Evolutionary conservation across 2,888 invertebrate genomes (phyloP).

Genomic region (Stenichneumon culpator): DNA sequence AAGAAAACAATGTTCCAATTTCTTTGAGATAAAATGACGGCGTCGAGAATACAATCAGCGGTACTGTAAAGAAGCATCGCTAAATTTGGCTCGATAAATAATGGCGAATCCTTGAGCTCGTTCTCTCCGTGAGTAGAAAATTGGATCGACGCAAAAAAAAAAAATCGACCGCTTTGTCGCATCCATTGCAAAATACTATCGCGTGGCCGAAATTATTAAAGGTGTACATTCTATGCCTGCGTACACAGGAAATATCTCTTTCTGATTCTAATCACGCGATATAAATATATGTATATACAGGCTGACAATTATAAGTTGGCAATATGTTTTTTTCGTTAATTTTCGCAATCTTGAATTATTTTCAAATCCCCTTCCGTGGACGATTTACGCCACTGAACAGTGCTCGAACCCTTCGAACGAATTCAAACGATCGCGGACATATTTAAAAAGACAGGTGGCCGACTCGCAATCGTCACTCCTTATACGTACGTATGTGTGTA

Average conservation of each 20-base stretch:
- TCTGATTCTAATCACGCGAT: constrained; percentile 6
- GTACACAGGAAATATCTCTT: background rate
- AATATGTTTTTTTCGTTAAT: no score
- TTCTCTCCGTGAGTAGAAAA: constrained; percentile 24
- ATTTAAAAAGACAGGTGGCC: background rate
- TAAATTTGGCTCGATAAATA: background rate
- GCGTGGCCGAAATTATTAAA: background rate
- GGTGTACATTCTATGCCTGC: background rate
- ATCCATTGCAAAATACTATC: constrained; percentile 44
- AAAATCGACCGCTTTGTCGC: constrained; percentile 11
- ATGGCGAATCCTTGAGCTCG: constrained; percentile 12
- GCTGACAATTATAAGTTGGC: background rate
- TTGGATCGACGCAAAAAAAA: constrained; percentile 22
- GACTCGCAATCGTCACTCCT: no score
- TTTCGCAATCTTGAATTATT: no score
- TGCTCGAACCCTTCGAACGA: no score
- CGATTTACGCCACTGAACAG: no score
- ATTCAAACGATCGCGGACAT: background rate
- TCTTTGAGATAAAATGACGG: background rate
- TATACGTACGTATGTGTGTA: constrained; percentile 14
- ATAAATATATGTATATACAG: constrained; percentile 27
- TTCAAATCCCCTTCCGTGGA: no score
- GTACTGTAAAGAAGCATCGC: background rate
- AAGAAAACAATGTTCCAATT: background rate
- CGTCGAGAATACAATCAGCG: background rate